Evolutionary conservation across 2,113 vertebrate species (phyloP).

Genomic region (Tragelaphus scriptus): DNA sequence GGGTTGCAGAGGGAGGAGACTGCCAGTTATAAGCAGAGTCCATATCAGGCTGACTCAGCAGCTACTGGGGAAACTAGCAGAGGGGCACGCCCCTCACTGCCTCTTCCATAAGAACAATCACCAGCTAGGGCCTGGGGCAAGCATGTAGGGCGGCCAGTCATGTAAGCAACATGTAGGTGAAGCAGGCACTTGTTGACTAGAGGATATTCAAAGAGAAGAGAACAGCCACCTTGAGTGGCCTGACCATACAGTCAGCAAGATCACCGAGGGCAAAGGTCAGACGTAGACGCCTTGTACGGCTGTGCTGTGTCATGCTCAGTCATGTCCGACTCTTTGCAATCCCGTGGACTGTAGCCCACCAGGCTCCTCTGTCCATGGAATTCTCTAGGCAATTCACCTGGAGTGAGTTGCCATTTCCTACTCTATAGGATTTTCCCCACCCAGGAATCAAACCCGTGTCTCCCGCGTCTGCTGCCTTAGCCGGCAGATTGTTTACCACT

Average conservation of each 20-base stretch:
- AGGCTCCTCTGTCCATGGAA: neutral
- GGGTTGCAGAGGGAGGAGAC: neutral
- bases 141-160: neutral
- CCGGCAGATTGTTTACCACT: neutral
- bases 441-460: neutral
- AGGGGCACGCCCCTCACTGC: neutral
- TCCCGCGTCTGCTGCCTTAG: neutral
- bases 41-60: neutral
- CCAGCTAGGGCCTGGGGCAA: neutral
- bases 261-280: neutral
- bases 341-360: neutral
- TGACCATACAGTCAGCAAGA: neutral
- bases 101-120: neutral
- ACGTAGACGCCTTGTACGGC: neutral
- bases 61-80: neutral
- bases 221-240: neutral
- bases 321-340: neutral
- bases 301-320: neutral
- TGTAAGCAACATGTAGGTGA: neutral
- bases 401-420: neutral
- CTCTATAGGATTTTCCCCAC: neutral
- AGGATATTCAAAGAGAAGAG: neutral
- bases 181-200: neutral
- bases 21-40: neutral
- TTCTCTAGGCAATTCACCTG: neutral